Conservation (phyloP, 2,113 vertebrate genomes). For the Aldabrachelys gigantea region DNA sequence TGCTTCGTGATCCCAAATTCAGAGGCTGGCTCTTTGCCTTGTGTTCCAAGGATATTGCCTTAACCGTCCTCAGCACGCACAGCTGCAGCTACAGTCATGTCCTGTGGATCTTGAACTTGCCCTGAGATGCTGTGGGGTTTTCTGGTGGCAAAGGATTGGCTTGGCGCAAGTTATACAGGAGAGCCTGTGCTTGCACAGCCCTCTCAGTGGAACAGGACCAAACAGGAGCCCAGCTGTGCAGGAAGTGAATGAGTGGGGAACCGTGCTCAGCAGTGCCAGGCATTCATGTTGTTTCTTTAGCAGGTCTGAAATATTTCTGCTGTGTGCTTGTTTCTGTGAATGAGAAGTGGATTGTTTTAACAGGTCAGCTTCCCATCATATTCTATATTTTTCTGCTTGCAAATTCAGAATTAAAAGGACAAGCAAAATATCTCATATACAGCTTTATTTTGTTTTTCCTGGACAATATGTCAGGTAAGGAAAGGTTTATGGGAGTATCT, state of each 20-base stretch:
- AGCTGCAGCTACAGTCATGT: not conserved
- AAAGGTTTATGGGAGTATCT: not conserved
- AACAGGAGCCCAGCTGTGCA: not conserved
- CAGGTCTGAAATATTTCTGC: not conserved
- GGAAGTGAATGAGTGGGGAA: not conserved
- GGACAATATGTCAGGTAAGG: not conserved
- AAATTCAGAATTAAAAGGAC: rapidly evolving
- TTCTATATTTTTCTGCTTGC: not conserved
- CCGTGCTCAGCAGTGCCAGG: not conserved
- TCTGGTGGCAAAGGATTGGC: not conserved
- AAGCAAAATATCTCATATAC: not conserved
- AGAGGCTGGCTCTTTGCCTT: not conserved
- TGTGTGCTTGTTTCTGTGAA: not conserved
- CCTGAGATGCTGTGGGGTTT: not conserved
- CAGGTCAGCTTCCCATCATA: not conserved
- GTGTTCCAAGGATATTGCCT: not conserved
- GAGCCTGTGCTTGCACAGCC: not conserved
- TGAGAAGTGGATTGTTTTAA: not conserved
- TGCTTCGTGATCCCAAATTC: not conserved
- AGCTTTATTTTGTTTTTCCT: not conserved
- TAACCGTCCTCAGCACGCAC: not conserved
- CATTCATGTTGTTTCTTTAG: not conserved
- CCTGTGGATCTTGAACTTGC: not conserved
- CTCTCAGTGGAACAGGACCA: not conserved
- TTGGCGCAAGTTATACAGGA: not conserved